Conservation (phyloP, 2,113 vertebrate genomes). For the Caretta caretta region DNA sequence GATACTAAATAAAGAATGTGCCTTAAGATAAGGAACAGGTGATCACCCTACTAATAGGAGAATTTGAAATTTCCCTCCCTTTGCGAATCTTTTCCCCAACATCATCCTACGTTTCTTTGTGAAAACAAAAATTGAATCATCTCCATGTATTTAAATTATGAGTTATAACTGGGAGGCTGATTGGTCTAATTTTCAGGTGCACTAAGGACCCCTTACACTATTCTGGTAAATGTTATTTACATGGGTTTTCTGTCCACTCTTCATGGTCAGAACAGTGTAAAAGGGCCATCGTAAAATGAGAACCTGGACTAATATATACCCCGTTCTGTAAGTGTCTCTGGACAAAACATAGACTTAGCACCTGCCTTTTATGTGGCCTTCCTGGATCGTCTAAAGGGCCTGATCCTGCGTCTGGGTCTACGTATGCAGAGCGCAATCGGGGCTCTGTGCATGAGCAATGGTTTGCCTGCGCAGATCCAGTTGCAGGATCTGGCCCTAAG, state of each 20-base stretch:
- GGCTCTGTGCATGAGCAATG: neutral
- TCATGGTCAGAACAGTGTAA: too few relatives aligned
- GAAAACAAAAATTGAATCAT: neutral
- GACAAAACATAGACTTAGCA: too few relatives aligned
- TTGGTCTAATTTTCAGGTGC: neutral
- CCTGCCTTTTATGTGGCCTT: neutral
- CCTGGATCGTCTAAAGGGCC: neutral
- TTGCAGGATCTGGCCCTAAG: too few relatives aligned
- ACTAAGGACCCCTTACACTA: neutral
- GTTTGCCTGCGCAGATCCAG: neutral
- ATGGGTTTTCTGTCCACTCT: neutral
- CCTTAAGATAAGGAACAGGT: neutral
- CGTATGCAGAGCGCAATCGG: neutral
- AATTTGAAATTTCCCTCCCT: neutral
- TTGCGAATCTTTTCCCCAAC: rapidly evolving
- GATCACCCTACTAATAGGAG: neutral
- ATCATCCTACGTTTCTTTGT: neutral
- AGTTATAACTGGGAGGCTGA: neutral
- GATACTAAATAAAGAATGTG: neutral
- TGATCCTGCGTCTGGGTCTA: neutral
- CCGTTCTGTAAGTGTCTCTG: neutral
- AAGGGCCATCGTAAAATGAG: neutral
- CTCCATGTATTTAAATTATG: neutral
- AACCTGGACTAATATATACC: neutral
- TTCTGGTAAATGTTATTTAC: neutral